These are phyloP conservation scores for Sitta carolinensis DNA, from an alignment of 2,797 vertebrate species.

Conservation along the genomic window DNA sequence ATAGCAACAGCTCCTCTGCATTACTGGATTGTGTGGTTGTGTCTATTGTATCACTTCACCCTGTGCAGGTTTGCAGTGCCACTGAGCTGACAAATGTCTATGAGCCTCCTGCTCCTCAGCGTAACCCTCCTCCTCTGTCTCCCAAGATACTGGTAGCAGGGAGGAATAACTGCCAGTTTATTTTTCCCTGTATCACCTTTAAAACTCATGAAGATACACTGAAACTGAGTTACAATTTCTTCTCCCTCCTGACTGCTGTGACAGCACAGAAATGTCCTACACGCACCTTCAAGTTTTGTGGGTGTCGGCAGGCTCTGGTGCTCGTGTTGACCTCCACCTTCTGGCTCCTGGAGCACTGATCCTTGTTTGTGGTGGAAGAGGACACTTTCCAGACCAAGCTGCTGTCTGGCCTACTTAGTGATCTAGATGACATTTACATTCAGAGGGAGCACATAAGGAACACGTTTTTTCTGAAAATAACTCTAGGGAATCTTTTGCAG, in stretches of 20 bases:
- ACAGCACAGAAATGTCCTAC: not conserved
- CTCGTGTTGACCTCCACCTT: not conserved
- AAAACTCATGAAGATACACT: not conserved
- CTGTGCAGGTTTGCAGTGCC: not conserved
- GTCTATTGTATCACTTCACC: not conserved
- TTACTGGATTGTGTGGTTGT: not conserved
- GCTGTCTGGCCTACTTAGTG: slow-evolving; percentile 35
- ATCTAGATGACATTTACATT: slow-evolving; percentile 60
- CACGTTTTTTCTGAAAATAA: not conserved
- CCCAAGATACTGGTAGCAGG: not conserved
- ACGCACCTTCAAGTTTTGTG: not conserved
- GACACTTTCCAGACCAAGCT: slow-evolving; percentile 13
- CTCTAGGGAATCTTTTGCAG: slow-evolving; percentile 31
- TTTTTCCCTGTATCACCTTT: not conserved
- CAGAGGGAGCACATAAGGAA: slow-evolving; percentile 35
- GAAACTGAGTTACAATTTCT: not conserved
- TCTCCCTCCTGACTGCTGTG: not conserved
- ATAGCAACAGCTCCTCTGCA: not conserved
- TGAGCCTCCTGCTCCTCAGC: not conserved
- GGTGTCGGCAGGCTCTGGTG: not conserved
- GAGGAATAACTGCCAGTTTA: not conserved
- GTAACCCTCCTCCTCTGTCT: not conserved
- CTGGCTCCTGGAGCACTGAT: not conserved
- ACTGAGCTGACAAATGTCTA: not conserved
- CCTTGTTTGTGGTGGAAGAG: slow-evolving; percentile 18